Evolutionary conservation across 2,113 vertebrate species (phyloP), one percentile per base, ranked within the genome.

Genomic region (Silurus asotus): DNA sequence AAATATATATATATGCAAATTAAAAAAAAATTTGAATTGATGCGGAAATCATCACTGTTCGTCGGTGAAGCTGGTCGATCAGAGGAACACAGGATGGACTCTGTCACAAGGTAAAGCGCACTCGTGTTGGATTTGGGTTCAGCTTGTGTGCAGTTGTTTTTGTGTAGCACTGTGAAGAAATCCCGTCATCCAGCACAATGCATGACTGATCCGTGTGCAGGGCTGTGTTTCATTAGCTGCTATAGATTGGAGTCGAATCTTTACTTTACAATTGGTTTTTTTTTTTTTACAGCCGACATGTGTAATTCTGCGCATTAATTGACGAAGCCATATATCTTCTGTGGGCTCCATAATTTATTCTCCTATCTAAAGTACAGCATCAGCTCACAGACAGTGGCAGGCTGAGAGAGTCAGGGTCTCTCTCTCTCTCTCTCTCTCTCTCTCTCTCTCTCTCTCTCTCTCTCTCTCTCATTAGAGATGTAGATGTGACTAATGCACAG

Each of bases 51-150:
- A 56, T 84, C 81, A 64, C 59, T 58, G 37, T 65, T 75, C 70
- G 67, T 78, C 37, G 2, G 74, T 28, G 83, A 87, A 76, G 74
- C 81, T 84, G 86, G 70, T 48, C 14, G 84, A 83, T 65, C 81
- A 82, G 82, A 78, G 69, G 72, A 62, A 25, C 77, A 58, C 81
- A 82, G 64, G 51, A 88, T 90, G 89, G 88, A 87, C 65, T 76
- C 84, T 79, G 82, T 86, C 76, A 89, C 77, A 81, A 90, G 89
- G 89, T 90, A 90, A 89, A 89, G 25, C 49, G 25, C 58, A 25
- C 59, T 75, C 77, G 48, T 9, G 37, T 87, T 72, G 20, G 48
- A 20, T 0, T 87, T 11, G 51, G 75, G 53, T 20, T 59, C 58
- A 19, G 58, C 0, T 55, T 65, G 55, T 85, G 58, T 82, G 77